Percentiles rank a stretch among this genome's conserved stretches.
Evolutionary conservation across 2,113 vertebrate genomes (phyloP).

Genomic region (Tragelaphus buxtoni): DNA sequence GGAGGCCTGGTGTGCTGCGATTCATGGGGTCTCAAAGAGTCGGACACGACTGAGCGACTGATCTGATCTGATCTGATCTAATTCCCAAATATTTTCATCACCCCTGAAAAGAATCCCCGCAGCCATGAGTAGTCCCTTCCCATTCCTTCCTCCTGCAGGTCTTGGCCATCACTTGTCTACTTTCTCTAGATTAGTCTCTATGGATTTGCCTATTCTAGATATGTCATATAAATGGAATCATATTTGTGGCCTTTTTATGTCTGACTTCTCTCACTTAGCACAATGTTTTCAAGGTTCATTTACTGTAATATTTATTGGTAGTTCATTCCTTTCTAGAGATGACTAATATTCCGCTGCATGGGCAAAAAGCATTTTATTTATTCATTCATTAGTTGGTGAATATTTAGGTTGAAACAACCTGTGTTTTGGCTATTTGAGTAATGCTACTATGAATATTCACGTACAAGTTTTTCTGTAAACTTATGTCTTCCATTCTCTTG

Average conservation of each 20-base stretch:
- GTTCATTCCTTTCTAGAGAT: background rate
- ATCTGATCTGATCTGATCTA: background rate
- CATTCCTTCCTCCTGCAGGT: background rate
- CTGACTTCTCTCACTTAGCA: background rate
- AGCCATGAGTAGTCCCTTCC: background rate
- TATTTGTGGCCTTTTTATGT: background rate
- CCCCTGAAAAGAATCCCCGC: background rate
- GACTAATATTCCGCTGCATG: background rate
- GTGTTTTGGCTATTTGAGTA: background rate
- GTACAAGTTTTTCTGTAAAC: background rate
- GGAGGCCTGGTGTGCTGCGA: no score
- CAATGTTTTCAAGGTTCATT: background rate
- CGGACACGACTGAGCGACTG: no score
- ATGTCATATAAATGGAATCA: background rate
- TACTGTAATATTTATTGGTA: background rate
- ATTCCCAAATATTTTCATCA: conserved; percentile 11
- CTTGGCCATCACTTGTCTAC: background rate
- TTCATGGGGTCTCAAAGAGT: no score
- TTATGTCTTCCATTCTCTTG: background rate
- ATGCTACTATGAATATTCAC: background rate
- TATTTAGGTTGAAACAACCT: background rate
- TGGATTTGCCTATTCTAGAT: background rate
- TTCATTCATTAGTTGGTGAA: background rate
- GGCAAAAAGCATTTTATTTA: background rate
- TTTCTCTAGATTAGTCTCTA: background rate